Base-by-base conservation (phyloP, 2,113 vertebrate genomes). In the Brachypteracias leptosomus region DNA sequence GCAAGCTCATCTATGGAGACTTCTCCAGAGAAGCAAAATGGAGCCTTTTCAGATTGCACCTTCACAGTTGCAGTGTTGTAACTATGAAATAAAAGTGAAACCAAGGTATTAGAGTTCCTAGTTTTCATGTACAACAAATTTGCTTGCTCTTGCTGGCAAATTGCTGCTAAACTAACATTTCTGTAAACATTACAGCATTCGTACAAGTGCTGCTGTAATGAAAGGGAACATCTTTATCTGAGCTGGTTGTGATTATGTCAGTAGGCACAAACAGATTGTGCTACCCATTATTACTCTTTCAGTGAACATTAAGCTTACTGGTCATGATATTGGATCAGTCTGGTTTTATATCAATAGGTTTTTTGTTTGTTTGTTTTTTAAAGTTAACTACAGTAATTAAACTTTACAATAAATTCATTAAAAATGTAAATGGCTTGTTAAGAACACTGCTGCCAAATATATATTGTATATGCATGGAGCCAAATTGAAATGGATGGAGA, bases 11-110 rank as follows among this genome's bases (percentile, higher is more conserved):
- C 66, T 55, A 6, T 36, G 54, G 77, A 66, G 46, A 42, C 22
- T 70, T 70, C 40, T 54, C 1, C 4, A 36, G 12, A 8, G 16
- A 54, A 70, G 66, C n/a, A 70, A 73, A 59, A 63, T 59, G 59
- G 85, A 93, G 55, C 59, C n/a, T 80, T 87, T 89, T 52, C 55
- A 62, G 47, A 31, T 33, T 10, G 17, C 62, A 47, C 31, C 74
- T 79, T 73, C 42, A 13, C 15, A 4, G 16, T 11, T 44, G 24
- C 38, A 4, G 5, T 19, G 16, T 33, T 62, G 1, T 3, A 75
- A 24, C 36, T 29, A 13, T 2, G 42, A 83, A 95, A 16, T 85
- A 94, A 93, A 96, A 96, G 88, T 77, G 90, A 95, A 97, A 96
- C 42, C 42, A 38, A 71, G 20, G 33, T 46, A 13, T 74, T 46